Conservation (phyloP, 2,888 invertebrate genomes). For the Netelia inedita region DNA sequence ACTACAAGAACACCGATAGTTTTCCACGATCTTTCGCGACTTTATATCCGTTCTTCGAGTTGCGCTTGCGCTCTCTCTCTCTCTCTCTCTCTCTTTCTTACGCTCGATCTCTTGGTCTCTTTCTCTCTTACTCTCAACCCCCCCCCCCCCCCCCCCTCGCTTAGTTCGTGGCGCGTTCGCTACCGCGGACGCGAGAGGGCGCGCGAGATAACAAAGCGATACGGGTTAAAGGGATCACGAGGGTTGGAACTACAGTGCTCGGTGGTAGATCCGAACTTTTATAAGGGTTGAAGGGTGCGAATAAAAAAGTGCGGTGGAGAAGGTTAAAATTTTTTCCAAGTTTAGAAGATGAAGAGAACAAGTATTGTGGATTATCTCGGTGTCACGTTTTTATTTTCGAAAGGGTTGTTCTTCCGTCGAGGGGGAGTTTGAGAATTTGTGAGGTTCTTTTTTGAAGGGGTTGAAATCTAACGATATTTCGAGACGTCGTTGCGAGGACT, state of each 20-base stretch:
- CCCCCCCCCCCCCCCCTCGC: not conserved
- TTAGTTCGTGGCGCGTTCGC: not conserved
- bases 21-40: slow-evolving; percentile 72
- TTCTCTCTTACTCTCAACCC: slow-evolving; percentile 11
- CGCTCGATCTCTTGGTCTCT: not conserved
- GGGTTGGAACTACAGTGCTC: not conserved
- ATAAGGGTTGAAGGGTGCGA: not conserved
- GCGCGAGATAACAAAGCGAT: slow-evolving; percentile 21
- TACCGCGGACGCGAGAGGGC: slow-evolving; percentile 39
- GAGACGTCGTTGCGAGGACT: too few relatives aligned
- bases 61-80: slow-evolving; percentile 36
- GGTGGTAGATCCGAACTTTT: not conserved
- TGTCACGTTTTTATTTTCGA: not conserved
- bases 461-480: too few relatives aligned
- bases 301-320: too few relatives aligned
- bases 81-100: not conserved
- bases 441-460: too few relatives aligned
- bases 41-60: slow-evolving; percentile 26
- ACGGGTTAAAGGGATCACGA: not conserved
- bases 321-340: not conserved
- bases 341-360: not conserved
- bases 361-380: not conserved
- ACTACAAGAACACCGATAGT: slow-evolving; percentile 74
- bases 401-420: too few relatives aligned
- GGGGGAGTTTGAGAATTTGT: too few relatives aligned